Evolutionary conservation across 2,113 vertebrate species (phyloP), one percentile per base, ranked within the genome.

Genomic region (Eulemur rufifrons): DNA sequence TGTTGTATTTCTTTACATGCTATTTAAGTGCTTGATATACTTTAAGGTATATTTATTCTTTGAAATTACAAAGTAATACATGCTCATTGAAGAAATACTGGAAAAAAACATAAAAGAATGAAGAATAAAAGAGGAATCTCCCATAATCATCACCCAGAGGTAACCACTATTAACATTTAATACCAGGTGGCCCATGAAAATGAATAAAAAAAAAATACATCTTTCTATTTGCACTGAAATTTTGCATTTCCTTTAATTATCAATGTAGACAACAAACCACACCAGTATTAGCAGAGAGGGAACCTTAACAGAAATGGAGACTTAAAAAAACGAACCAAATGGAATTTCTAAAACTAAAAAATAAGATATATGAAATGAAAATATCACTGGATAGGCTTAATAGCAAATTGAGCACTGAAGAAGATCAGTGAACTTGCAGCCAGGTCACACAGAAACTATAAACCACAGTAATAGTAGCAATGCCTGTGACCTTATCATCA

Each of bases 1-100:
- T 91, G 83, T 88, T 76, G 73, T 29, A 74, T 94, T 94, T 90
- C 69, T 94, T 91, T 91, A 63, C 15, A 87, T 94, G 81, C 21
- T 47, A 63, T 3, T 86, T 95, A 90, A 84, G 89, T 90, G 6
- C 4, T 89, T 89, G 50, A 94, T 82, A 68, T 88, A 52, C 54
- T 92, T 93, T 80, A 76, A 93, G 23, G 18, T 80, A 56, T 21
- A 76, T 77, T 64, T 90, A 54, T 7, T 63, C n/a, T 92, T 81
- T 63, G 39, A 2, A 85, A 73, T 89, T 94, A 89, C 20, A 47
- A 69, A 85, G 42, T 50, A 63, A 74, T 68, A 64, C 2, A 23
- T 71, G 8, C 21, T 84, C 15, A 39, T 59, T 89, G 32, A 86
- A 93, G 42, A 93, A 83, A 54, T 86, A 59, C 54, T 66, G 52